Percentiles rank a stretch among this genome's conserved stretches.
These are phyloP conservation scores for Hoplias malabaricus DNA, from an alignment of 2,113 vertebrate genomes.

Conservation along the genomic window DNA sequence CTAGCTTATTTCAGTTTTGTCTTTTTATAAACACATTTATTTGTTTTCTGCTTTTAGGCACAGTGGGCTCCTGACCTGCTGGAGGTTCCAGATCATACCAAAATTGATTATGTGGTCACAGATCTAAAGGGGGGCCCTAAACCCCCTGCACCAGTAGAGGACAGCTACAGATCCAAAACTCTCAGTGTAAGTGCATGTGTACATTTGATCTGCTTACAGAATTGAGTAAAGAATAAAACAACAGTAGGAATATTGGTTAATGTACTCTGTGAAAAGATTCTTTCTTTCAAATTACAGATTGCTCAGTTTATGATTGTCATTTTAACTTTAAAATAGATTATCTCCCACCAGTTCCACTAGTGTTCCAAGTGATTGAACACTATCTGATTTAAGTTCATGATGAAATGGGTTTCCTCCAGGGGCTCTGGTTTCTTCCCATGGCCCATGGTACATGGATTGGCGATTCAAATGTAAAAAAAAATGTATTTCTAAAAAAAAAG, in stretches of 20 bases:
- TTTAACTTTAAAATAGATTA: too few species aligned
- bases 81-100: constrained; percentile 80
- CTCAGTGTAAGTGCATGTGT: constrained; percentile 67
- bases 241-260: too few species aligned
- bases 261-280: not conserved
- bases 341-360: too few species aligned
- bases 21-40: not conserved
- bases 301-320: too few species aligned
- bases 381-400: too few species aligned
- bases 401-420: too few species aligned
- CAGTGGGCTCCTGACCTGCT: constrained; percentile 82
- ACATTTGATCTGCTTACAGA: not conserved
- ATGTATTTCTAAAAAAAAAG: too few species aligned
- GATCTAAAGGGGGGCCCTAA: constrained; percentile 82
- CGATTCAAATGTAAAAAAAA: too few species aligned
- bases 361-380: too few species aligned
- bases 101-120: constrained; percentile 82
- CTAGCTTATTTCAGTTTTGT: not conserved
- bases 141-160: constrained; percentile 77
- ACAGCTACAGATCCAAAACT: constrained; percentile 69
- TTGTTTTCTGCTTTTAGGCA: constrained; percentile 64
- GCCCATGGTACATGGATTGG: too few species aligned
- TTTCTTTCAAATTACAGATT: too few species aligned
- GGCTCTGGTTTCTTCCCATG: too few species aligned
- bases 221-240: not conserved